Evolutionary conservation across 1,140 invertebrate genomes (phyloP).

Genomic region (Temnothorax nylanderi): DNA sequence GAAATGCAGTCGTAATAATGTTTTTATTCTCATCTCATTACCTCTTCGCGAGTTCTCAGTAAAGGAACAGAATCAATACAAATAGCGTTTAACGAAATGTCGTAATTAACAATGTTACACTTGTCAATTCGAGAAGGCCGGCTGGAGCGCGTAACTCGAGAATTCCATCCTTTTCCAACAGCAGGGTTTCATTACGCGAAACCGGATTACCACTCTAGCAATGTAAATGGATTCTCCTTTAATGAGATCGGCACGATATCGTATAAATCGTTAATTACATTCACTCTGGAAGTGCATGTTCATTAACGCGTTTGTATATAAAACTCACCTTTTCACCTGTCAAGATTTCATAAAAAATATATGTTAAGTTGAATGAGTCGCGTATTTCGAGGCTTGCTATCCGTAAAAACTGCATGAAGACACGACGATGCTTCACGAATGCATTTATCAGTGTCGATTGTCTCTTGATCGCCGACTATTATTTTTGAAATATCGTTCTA

Average conservation of each 20-base stretch:
- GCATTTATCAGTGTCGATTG: background rate
- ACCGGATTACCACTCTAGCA: conserved; percentile 18
- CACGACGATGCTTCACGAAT: background rate
- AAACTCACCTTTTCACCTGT: background rate
- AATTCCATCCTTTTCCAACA: conserved; percentile 11
- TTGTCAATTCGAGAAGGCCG: conserved; percentile 8
- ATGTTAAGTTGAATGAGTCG: background rate
- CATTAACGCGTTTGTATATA: background rate
- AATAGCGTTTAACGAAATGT: conserved; percentile 9
- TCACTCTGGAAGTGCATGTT: background rate
- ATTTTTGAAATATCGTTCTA: background rate
- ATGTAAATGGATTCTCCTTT: conserved; percentile 29
- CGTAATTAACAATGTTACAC: background rate
- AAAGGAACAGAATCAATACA: background rate
- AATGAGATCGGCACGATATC: background rate
- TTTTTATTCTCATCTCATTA: background rate
- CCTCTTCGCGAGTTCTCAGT: background rate
- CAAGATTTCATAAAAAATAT: background rate
- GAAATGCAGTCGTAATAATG: background rate
- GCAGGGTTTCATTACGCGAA: conserved; percentile 40
- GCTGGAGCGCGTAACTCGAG: conserved; percentile 15
- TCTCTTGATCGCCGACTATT: background rate
- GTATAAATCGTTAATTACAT: conserved; percentile 40
- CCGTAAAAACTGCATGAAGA: background rate
- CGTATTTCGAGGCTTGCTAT: background rate